These are phyloP conservation scores for Lasioglossum baleicum DNA, from an alignment of 1,140 invertebrate genomes.

Conservation along the genomic window DNA sequence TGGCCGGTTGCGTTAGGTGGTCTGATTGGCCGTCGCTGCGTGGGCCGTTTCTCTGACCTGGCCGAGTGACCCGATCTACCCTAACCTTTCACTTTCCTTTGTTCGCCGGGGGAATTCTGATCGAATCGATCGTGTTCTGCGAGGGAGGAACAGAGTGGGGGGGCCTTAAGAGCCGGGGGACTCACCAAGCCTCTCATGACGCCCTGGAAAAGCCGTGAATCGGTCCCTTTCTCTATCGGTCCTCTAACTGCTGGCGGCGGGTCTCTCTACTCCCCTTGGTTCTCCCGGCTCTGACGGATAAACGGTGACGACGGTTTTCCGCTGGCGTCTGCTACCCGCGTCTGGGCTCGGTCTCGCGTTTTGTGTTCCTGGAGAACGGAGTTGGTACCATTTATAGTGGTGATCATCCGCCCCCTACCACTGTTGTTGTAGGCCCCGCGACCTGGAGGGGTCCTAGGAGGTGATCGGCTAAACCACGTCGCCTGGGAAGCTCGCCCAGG, in stretches of 20 bases:
- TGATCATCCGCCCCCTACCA: constrained; percentile 70
- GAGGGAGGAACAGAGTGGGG: too few species aligned
- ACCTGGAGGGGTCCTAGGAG: constrained; percentile 60
- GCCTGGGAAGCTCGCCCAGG: constrained; percentile 46
- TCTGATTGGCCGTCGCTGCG: not conserved
- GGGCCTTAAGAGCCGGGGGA: constrained; percentile 13
- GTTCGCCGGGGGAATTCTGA: constrained; percentile 59
- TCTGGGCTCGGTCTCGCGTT: constrained; percentile 54
- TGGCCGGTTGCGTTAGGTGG: too few species aligned
- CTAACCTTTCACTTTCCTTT: constrained; percentile 77
- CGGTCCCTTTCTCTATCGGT: constrained; percentile 24
- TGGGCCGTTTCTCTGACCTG: constrained; percentile 26
- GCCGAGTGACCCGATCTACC: constrained; percentile 46
- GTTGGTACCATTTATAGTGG: constrained; percentile 75
- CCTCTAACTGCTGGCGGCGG: not conserved
- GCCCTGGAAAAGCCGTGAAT: constrained; percentile 1
- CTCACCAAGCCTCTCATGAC: constrained; percentile 67
- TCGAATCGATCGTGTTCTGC: not conserved
- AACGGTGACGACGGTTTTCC: constrained; percentile 62
- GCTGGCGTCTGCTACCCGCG: constrained; percentile 15
- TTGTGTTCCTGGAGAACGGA: constrained; percentile 76
- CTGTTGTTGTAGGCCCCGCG: constrained; percentile 54
- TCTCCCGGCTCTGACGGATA: constrained; percentile 65
- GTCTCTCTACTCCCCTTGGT: constrained; percentile 35
- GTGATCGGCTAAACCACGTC: constrained; percentile 47